A percentile compares a stretch with the other conserved stretches of the same genome.
Conservation (phyloP, 2,888 invertebrate species). For the Acronicta aceris region DNA sequence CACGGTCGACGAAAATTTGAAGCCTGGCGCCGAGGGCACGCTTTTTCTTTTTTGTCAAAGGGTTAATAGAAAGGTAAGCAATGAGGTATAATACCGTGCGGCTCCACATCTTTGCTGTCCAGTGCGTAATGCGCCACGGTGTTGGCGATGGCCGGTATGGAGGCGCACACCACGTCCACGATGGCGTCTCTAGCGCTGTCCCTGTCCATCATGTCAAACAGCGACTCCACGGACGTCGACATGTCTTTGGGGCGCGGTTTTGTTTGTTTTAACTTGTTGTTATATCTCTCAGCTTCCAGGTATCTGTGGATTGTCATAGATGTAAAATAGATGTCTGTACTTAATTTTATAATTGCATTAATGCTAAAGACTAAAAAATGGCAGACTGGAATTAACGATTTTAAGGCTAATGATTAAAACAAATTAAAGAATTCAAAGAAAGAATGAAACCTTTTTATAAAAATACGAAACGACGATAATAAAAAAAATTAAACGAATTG, state of each 20-base stretch:
- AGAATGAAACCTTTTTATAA: too few species aligned
- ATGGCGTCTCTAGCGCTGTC: constrained; percentile 84
- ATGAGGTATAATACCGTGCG: constrained; percentile 61
- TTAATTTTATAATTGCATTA: neutral
- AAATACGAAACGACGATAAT: too few species aligned
- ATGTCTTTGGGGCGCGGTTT: constrained; percentile 74
- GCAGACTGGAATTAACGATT: too few species aligned
- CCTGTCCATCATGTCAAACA: constrained; percentile 67
- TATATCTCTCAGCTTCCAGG: constrained; percentile 88
- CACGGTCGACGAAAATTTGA: too few species aligned
- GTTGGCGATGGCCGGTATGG: constrained; percentile 84
- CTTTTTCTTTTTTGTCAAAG: too few species aligned
- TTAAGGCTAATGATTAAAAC: too few species aligned
- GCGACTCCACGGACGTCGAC: constrained; percentile 72
- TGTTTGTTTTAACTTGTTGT: constrained; percentile 71
- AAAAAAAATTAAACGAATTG: too few species aligned
- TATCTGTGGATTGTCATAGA: constrained; percentile 71
- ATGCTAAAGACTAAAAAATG: too few species aligned
- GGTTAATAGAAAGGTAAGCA: too few species aligned
- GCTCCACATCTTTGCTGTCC: constrained; percentile 58
- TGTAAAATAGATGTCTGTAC: neutral
- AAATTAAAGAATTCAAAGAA: too few species aligned
- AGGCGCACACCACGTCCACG: constrained; percentile 84
- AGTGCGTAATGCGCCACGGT: constrained; percentile 76
- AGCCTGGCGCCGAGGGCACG: too few species aligned